A percentile compares a stretch with the other conserved stretches of the same genome.
phyloP scores from a whole-genome alignment of 2,797 vertebrate genomes.

The Onychomys torridus region DNA sequence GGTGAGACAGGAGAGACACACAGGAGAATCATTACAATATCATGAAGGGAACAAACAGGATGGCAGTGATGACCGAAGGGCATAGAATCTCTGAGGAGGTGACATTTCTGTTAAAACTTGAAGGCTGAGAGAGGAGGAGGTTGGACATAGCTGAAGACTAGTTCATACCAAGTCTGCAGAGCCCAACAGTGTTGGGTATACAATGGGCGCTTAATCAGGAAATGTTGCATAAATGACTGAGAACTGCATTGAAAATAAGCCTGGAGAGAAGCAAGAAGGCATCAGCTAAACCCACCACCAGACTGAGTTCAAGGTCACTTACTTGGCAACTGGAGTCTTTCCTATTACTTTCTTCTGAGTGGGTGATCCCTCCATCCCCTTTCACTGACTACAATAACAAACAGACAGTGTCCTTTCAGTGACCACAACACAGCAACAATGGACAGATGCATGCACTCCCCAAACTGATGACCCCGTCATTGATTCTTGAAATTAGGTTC shows the following conservation, averaged over 20 bases:
- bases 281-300: conserved; percentile 77
- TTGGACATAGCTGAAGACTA: accelerated
- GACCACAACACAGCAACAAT: background rate
- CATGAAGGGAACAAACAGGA: background rate
- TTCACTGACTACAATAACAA: conserved; percentile 89
- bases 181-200: background rate
- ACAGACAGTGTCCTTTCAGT: conserved; percentile 79
- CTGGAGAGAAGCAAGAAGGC: background rate
- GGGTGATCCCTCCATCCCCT: conserved; percentile 82
- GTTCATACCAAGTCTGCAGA: background rate
- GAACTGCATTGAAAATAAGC: background rate
- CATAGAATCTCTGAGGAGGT: background rate
- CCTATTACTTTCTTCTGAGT: conserved; percentile 80
- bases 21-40: background rate
- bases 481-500: background rate
- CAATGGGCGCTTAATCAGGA: background rate
- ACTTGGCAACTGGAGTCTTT: conserved; percentile 83
- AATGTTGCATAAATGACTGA: background rate
- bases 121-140: accelerated
- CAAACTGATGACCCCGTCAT: background rate
- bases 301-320: conserved; percentile 81
- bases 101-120: background rate
- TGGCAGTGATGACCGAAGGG: accelerated
- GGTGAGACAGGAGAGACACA: background rate
- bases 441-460: background rate